Evolutionary conservation across 2,797 vertebrate genomes (phyloP).

Genomic region (Halcyon leucocephala): DNA sequence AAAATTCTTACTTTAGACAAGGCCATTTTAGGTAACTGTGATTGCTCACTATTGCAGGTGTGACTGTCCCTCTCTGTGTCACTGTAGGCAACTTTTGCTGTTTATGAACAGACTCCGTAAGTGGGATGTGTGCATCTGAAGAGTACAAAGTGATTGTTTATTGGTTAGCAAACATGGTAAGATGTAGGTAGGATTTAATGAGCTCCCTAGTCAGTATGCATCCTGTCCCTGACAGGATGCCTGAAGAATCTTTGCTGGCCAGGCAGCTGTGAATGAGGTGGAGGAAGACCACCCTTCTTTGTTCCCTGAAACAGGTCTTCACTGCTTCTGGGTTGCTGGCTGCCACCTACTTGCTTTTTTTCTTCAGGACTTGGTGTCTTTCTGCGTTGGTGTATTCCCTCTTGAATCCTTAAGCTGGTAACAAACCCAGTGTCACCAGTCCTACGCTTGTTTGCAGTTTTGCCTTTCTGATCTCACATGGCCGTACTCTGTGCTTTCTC

Average conservation of each 20-base stretch:
- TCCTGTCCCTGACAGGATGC: not conserved
- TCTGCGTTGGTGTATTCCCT: not conserved
- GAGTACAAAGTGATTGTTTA: not conserved
- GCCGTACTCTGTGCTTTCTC: not conserved
- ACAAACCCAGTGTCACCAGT: not conserved
- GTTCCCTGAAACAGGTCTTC: not conserved
- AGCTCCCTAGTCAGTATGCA: not conserved
- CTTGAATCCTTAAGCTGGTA: not conserved
- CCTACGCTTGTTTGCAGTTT: not conserved
- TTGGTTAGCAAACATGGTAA: not conserved
- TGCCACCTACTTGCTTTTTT: not conserved
- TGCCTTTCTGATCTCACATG: not conserved
- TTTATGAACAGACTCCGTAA: not conserved
- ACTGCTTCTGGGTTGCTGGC: not conserved
- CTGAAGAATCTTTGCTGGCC: not conserved
- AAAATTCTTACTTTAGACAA: not conserved
- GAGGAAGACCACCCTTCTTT: not conserved
- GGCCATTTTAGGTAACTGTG: not conserved
- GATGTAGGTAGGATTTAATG: not conserved
- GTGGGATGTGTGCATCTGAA: not conserved
- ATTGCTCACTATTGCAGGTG: not conserved
- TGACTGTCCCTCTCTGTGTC: accelerated
- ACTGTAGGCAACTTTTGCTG: not conserved
- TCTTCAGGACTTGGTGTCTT: not conserved
- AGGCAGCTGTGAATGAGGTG: not conserved